Evolutionary conservation across 2,888 invertebrate genomes (phyloP), one percentile per base, ranked within the genome.

Genomic region (Trachelus troglodyta): DNA sequence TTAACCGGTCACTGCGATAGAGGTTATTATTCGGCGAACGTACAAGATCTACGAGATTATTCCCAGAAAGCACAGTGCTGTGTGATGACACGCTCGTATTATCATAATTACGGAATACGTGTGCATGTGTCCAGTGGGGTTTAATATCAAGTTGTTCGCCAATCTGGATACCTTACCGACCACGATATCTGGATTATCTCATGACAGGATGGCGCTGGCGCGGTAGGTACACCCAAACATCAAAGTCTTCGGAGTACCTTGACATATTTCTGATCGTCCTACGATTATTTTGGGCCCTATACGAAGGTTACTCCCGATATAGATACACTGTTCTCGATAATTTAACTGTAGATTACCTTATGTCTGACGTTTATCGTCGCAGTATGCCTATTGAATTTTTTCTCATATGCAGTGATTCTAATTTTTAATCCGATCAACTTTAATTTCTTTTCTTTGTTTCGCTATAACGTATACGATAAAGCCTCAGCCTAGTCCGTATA

Each of bases 141-240:
- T 90, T 90, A 89, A 83, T 85, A 87, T 90, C 86, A 88, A 90
- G 85, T 84, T 87, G 85, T 86, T 87, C 83, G 90, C 89, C 87
- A 90, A 90, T 89, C 91, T 94, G 93, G 94, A 94, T 93, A 93
- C 92, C 90, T 91, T 92, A 91, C 91, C 93, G 90, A 89, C 92
- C 89, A 92, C 93, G 89, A 91, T 92, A 89, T 92, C 93, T 90
- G 93, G 93, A 92, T 93, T 93, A 91, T 93, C 93, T 92, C 93
- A 94, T 94, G 94, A 93, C 92, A 94, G 94, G 93, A 94, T 94
- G 94, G 94, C 94, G 92, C 93, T 94, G 92, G 94, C 94, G 91
- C 94, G 94, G 94, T 94, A 92, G 93, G 93, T 92, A 85, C 37
- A 71, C 74, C 79, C 77, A 37, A 78, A 69, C 31, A 40, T 74